These are phyloP conservation scores for Ennomos fuscantarius DNA, from an alignment of 2,888 invertebrate species.

Conservation along the genomic window DNA sequence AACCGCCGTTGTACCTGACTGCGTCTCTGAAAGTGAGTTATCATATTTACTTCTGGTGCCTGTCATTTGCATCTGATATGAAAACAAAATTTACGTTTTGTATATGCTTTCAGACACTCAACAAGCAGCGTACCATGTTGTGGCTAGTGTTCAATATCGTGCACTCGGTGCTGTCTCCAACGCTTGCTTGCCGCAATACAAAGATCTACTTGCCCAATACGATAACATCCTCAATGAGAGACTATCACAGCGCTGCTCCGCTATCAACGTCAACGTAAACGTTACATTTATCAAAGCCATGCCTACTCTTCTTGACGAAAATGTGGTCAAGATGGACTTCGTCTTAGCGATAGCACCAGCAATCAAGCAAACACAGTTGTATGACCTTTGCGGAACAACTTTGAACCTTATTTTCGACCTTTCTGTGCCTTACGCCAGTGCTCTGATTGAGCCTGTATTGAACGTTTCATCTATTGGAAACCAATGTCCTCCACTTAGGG, in stretches of 20 bases:
- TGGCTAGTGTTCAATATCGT: slow-evolving; percentile 93
- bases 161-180: slow-evolving; percentile 95
- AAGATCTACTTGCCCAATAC: slow-evolving; percentile 92
- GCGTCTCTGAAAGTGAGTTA: slow-evolving; percentile 94
- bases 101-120: slow-evolving; percentile 89
- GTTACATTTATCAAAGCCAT: slow-evolving; percentile 94
- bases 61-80: slow-evolving; percentile 26
- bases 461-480: slow-evolving; percentile 96
- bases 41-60: neutral
- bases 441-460: slow-evolving; percentile 93
- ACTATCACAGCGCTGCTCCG: slow-evolving; percentile 96
- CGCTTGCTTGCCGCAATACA: slow-evolving; percentile 93
- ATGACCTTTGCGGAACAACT: slow-evolving; percentile 97
- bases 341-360: slow-evolving; percentile 94
- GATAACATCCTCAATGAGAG: slow-evolving; percentile 91
- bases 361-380: slow-evolving; percentile 95
- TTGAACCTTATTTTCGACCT: slow-evolving; percentile 96
- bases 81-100: too few species aligned
- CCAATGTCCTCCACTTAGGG: slow-evolving; percentile 96
- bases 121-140: slow-evolving; percentile 97
- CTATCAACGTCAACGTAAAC: slow-evolving; percentile 97
- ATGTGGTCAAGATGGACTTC: slow-evolving; percentile 95
- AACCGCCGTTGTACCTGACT: slow-evolving; percentile 95
- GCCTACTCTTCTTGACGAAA: slow-evolving; percentile 93
- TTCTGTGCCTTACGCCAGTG: slow-evolving; percentile 96